Percentiles rank a stretch among this genome's conserved stretches.
Evolutionary conservation across 2,113 vertebrate species (phyloP).

Genomic region (Tragelaphus scriptus): DNA sequence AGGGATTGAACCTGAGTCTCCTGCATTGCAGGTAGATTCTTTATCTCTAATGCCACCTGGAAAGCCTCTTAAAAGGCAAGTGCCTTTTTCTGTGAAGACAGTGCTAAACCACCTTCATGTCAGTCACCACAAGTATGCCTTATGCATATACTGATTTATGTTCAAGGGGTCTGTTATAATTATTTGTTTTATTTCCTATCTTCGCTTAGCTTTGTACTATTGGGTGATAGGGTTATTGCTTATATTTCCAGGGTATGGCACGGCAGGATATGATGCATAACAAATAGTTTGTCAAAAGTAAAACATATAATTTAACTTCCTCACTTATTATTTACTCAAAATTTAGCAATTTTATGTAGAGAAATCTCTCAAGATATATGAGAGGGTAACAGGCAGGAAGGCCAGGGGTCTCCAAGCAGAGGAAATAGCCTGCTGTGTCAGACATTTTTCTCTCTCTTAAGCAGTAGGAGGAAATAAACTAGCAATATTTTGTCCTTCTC

Average conservation of each 20-base stretch:
- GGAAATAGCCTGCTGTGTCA: too few relatives aligned
- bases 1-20: not conserved
- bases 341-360: not conserved
- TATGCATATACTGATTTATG: not conserved
- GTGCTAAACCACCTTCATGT: not conserved
- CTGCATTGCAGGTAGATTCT: not conserved
- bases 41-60: not conserved
- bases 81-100: not conserved
- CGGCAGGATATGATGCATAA: not conserved
- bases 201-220: not conserved
- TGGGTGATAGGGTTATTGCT: not conserved
- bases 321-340: not conserved
- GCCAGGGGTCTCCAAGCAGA: too few relatives aligned
- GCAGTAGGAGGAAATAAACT: too few relatives aligned
- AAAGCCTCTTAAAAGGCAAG: not conserved
- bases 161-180: not conserved
- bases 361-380: not conserved
- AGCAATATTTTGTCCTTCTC: too few relatives aligned
- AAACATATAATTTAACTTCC: not conserved
- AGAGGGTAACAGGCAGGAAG: too few relatives aligned
- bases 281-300: not conserved
- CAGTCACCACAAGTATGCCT: not conserved
- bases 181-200: not conserved
- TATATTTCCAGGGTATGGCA: not conserved
- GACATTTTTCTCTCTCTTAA: too few relatives aligned